Evolutionary conservation across 2,113 vertebrate species (phyloP), one percentile per base, ranked within the genome.

Genomic region (Petromus typicus): DNA sequence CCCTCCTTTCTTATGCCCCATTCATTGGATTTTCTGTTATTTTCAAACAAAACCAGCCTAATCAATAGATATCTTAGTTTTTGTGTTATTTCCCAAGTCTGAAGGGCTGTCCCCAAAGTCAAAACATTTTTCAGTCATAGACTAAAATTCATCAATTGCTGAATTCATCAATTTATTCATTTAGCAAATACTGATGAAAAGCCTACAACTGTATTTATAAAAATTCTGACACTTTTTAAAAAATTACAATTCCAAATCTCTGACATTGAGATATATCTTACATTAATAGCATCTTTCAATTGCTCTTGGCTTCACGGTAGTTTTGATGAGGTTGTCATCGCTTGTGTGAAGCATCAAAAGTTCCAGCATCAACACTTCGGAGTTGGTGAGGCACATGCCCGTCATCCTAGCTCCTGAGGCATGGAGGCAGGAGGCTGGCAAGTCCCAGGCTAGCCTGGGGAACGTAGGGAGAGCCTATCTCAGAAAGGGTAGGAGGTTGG

Each of bases 151-250:
- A 57, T 43, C 37, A 25, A 5, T 12, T 73, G 22, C 23, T 43
- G 71, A 85, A 69, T 75, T 79, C 25, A 75, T 67, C n/a, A 5
- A 54, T 32, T 97, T 30, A 80, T 45, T 90, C 40, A 51, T 61
- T 96, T 34, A 86, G 61, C 66, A n/a, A 88, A 48, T 76, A 81
- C 43, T 94, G 79, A 48, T 85, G 75, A 87, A 93, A 51, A 54
- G 40, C 34, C 40, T 84, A 48, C 30, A 63, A 82, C 8, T 13
- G 43, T 78, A 75, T 89, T 76, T 67, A 82, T 93, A 5, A 9
- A 80, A 84, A 25, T 43, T 75, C 27, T 61, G 14, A 79, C 8
- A 48, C 32, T 76, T 88, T 69, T 45, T 12, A 23, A n/a, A n/a
- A n/a, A n/a, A n/a, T 12, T 25, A 8, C 5, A 40, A 76, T 37